A percentile compares a stretch with the other conserved stretches of the same genome.
Evolutionary conservation across 2,888 invertebrate species (phyloP).

Genomic region (Parascotia fuliginaria): DNA sequence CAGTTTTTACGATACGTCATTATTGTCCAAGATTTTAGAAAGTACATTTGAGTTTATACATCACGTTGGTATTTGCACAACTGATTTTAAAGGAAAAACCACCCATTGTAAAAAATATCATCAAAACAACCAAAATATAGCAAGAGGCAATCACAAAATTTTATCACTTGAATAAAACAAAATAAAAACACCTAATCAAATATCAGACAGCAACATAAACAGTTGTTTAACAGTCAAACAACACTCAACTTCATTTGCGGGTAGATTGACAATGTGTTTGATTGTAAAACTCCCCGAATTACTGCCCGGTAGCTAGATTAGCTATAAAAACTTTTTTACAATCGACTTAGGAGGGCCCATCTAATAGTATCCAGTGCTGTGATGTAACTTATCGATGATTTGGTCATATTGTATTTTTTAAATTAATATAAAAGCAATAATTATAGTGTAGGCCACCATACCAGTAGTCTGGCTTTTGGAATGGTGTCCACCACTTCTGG

Average conservation of each 20-base stretch:
- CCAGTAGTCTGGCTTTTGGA: too few relatives aligned
- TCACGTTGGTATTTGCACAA: too few relatives aligned
- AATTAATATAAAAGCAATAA: too few relatives aligned
- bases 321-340: slow-evolving; percentile 84
- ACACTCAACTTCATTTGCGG: slow-evolving; percentile 67
- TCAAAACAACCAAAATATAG: neutral
- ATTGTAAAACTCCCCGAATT: slow-evolving; percentile 57
- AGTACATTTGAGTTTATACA: too few relatives aligned
- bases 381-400: neutral
- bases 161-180: slow-evolving; percentile 6
- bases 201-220: slow-evolving; percentile 45
- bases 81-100: too few relatives aligned
- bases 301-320: slow-evolving; percentile 63
- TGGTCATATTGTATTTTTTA: too few relatives aligned
- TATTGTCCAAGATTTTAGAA: too few relatives aligned
- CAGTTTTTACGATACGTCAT: too few relatives aligned
- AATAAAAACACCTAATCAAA: slow-evolving; percentile 7
- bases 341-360: slow-evolving; percentile 56
- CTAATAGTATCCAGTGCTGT: slow-evolving; percentile 39
- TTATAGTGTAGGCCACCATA: too few relatives aligned
- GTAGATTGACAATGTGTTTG: slow-evolving; percentile 63
- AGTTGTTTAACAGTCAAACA: slow-evolving; percentile 66
- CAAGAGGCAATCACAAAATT: neutral
- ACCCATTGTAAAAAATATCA: too few relatives aligned
- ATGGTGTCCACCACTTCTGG: too few relatives aligned